Conservation (phyloP, 2,797 vertebrate species). For the Halcyon leucocephala region DNA sequence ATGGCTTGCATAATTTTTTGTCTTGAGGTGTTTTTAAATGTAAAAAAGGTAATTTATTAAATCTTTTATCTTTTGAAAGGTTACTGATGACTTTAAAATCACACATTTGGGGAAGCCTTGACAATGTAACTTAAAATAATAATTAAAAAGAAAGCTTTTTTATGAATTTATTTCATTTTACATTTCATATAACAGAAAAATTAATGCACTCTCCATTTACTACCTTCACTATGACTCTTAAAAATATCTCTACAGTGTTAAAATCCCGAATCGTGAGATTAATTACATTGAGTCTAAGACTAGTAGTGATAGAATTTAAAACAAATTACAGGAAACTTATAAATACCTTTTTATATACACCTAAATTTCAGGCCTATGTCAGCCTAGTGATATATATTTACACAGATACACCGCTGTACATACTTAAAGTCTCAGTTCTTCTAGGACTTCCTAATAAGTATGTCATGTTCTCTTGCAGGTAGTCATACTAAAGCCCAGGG, state of each 20-base stretch:
- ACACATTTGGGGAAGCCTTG: constrained; percentile 11
- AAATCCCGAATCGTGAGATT: background rate
- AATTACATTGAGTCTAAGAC: background rate
- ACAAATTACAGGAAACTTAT: background rate
- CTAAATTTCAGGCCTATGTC: background rate
- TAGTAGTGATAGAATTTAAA: background rate
- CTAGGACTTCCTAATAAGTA: background rate
- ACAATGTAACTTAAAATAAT: background rate
- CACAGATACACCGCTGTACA: background rate
- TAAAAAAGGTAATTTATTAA: constrained; percentile 43
- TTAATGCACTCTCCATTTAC: background rate
- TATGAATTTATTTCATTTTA: background rate
- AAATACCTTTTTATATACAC: background rate
- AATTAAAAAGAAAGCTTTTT: background rate
- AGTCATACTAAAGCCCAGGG: background rate
- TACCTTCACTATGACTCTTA: background rate
- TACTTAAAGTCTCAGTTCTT: background rate
- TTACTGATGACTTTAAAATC: constrained; percentile 15
- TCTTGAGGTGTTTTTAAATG: background rate
- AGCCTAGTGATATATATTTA: background rate
- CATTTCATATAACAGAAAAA: background rate
- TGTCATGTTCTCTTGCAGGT: background rate
- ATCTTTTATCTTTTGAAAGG: constrained; percentile 28
- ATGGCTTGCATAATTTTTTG: background rate
- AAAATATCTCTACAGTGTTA: background rate